These are phyloP conservation scores for Pseudomyrmex dendroicus DNA, from an alignment of 1,140 invertebrate species.

Conservation along the genomic window DNA sequence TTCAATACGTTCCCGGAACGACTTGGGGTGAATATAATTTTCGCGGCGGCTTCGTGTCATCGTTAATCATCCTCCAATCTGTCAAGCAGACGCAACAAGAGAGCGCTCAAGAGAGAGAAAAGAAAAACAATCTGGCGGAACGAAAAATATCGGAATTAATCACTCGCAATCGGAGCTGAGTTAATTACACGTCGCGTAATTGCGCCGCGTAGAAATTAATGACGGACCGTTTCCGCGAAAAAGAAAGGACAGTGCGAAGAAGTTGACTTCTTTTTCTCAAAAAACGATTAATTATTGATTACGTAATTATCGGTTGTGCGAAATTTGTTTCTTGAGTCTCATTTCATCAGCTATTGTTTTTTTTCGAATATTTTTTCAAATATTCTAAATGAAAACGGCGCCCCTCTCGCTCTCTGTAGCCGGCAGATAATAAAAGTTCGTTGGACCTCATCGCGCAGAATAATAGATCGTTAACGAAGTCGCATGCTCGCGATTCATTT, in stretches of 20 bases:
- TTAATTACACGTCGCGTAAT: too few species aligned
- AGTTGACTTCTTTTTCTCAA: too few species aligned
- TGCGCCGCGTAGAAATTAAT: too few species aligned
- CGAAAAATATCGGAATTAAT: not conserved
- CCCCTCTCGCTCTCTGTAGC: not conserved
- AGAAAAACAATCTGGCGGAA: not conserved
- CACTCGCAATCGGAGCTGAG: too few species aligned
- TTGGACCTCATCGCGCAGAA: not conserved
- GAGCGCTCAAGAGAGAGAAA: not conserved
- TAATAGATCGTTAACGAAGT: slow-evolving; percentile 61
- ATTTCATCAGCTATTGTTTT: too few species aligned
- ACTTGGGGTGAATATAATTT: slow-evolving; percentile 26
- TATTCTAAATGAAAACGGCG: not conserved
- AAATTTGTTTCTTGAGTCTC: too few species aligned
- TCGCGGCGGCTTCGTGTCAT: not conserved
- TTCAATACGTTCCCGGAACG: slow-evolving; percentile 31
- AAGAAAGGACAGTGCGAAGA: too few species aligned
- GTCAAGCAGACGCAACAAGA: not conserved
- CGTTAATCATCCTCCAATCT: slow-evolving; percentile 41
- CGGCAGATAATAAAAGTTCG: slow-evolving; percentile 45
- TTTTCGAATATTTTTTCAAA: too few species aligned
- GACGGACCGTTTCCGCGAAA: too few species aligned
- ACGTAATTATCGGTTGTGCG: too few species aligned
- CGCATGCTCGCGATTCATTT: slow-evolving; percentile 47
- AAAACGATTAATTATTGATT: too few species aligned